Conservation (phyloP, 2,888 invertebrate species). For the Papilio demoleus region DNA sequence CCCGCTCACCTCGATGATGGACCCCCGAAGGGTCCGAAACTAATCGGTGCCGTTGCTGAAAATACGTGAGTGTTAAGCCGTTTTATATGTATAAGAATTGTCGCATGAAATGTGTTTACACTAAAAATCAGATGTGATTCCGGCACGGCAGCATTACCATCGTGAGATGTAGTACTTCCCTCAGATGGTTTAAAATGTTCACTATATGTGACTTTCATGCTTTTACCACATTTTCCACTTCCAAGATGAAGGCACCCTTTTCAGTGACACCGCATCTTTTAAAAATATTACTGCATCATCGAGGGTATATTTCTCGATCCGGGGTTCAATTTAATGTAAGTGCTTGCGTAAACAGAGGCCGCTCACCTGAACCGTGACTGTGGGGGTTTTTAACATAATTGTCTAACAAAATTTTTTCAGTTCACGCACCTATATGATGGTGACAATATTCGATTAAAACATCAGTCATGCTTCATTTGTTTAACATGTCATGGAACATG, state of each 20-base stretch:
- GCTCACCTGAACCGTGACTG: constrained; percentile 20
- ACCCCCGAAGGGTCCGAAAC: too few species aligned
- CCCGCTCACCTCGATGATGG: too few species aligned
- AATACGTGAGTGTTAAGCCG: too few species aligned
- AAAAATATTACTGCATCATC: constrained; percentile 8
- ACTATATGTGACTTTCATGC: not conserved
- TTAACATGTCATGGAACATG: not conserved
- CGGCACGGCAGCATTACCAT: too few species aligned
- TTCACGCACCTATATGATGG: not conserved
- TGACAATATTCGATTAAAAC: not conserved
- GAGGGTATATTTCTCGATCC: constrained; percentile 8
- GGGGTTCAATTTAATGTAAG: constrained; percentile 32
- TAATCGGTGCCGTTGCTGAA: too few species aligned
- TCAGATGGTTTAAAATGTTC: too few species aligned
- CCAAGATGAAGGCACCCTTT: not conserved
- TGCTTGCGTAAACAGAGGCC: constrained; percentile 26
- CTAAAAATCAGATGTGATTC: too few species aligned
- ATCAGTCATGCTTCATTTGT: constrained; percentile 1
- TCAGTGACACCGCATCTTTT: constrained; percentile 3
- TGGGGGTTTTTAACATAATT: constrained; percentile 32
- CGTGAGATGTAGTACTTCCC: too few species aligned
- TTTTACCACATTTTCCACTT: not conserved
- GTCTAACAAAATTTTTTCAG: constrained; percentile 19
- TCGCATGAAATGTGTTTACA: too few species aligned
- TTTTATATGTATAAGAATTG: too few species aligned